A percentile compares a stretch with the other conserved stretches of the same genome.
phyloP scores from a whole-genome alignment of 23 tunicate genomes.

The Ascidia mentula region DNA sequence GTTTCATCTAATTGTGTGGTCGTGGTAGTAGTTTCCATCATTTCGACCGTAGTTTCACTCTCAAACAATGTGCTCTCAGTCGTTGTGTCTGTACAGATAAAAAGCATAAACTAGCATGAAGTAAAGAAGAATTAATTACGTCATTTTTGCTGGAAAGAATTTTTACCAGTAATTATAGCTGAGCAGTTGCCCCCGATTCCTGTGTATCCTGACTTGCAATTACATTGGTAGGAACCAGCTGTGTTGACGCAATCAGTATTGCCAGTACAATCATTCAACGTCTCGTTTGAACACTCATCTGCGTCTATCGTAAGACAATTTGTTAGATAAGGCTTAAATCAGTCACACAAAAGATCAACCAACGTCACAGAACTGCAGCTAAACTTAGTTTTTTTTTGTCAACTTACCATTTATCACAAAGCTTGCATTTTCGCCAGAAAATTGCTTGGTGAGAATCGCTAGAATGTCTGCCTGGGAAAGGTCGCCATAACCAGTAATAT shows the following conservation, averaged over 20 bases:
- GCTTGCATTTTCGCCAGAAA: not conserved
- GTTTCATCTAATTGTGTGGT: too few species aligned
- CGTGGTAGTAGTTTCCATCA: too few species aligned
- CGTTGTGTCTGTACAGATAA: too few species aligned
- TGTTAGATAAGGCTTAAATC: too few species aligned
- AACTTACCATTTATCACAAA: not conserved
- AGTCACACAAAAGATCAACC: too few species aligned
- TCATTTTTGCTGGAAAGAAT: too few species aligned
- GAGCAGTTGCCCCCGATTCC: not conserved
- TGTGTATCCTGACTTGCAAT: not conserved
- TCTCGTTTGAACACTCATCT: not conserved
- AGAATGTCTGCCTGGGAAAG: not conserved
- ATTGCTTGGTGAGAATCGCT: not conserved
- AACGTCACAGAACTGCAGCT: not conserved
- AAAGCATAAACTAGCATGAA: too few species aligned
- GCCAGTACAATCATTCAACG: not conserved
- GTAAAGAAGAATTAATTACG: too few species aligned
- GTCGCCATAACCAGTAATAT: not conserved
- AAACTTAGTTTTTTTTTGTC: not conserved
- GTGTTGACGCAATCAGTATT: conserved; percentile 1
- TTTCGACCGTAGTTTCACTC: too few species aligned
- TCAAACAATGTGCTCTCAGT: too few species aligned
- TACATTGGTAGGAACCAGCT: conserved; percentile 11
- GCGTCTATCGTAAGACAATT: not conserved
- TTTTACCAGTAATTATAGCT: too few species aligned